Percentiles rank a stretch among this genome's conserved stretches.
These are phyloP conservation scores for Actinernus sp. DNA, from an alignment of 92 coral and sea anemone genomes.

Conservation along the genomic window DNA sequence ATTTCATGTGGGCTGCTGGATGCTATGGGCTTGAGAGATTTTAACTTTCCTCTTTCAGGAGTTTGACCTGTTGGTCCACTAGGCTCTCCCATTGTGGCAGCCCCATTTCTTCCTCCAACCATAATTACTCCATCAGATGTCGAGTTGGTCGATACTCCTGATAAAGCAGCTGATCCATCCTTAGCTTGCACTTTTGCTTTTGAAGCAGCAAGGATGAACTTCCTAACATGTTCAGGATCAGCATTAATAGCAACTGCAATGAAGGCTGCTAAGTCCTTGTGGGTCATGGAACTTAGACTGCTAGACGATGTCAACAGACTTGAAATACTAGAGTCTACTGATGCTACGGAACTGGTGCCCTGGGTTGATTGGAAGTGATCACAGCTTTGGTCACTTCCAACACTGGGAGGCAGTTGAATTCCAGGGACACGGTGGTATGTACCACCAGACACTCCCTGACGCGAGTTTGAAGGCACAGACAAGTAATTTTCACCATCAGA, in stretches of 20 bases:
- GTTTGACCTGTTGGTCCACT: slow-evolving; percentile 3
- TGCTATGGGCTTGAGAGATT: slow-evolving; percentile 66
- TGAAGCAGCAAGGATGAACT: slow-evolving; percentile 62
- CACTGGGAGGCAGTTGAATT: too few relatives aligned
- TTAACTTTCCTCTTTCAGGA: slow-evolving; percentile 22
- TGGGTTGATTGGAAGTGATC: too few relatives aligned
- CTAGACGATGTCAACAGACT: slow-evolving; percentile 46
- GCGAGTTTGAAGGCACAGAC: too few relatives aligned
- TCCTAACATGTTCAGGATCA: slow-evolving; percentile 73
- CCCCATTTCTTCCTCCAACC: background rate
- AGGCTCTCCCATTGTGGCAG: background rate
- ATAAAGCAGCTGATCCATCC: background rate
- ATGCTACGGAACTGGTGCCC: background rate
- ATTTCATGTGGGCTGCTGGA: slow-evolving; percentile 80
- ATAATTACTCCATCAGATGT: background rate
- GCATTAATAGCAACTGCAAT: slow-evolving; percentile 80
- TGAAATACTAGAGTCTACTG: slow-evolving; percentile 27
- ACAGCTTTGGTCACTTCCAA: too few relatives aligned
- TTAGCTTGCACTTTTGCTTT: slow-evolving; percentile 48
- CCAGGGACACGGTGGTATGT: too few relatives aligned
- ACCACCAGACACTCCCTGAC: too few relatives aligned
- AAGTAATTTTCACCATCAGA: too few relatives aligned
- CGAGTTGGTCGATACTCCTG: background rate
- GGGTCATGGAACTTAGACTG: slow-evolving; percentile 41
- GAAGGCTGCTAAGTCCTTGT: slow-evolving; percentile 58